phyloP scores from a whole-genome alignment of 2,113 vertebrate genomes.

The Seriola dumerili region DNA sequence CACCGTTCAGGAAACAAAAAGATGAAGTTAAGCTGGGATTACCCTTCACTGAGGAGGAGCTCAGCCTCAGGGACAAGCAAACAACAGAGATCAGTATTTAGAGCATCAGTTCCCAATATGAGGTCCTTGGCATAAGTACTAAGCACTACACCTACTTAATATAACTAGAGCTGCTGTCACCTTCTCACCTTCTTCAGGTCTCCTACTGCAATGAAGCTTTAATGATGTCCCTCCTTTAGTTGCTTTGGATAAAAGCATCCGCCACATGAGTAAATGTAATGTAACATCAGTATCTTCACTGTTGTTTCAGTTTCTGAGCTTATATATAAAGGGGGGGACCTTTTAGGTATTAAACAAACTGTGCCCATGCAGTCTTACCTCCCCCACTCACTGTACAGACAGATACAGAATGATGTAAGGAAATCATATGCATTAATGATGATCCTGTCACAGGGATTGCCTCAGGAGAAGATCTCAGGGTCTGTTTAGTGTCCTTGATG shows the following conservation, averaged over 20 bases:
- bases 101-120: background rate
- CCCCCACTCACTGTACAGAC: background rate
- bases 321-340: background rate
- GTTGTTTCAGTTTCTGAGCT: background rate
- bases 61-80: background rate
- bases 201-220: no score
- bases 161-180: no score
- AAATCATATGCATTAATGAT: background rate
- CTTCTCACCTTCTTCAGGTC: no score
- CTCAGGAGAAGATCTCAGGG: background rate
- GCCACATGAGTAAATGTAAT: no score
- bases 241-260: no score
- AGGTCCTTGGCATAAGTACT: background rate
- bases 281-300: background rate
- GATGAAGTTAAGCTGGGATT: background rate
- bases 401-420: background rate
- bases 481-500: background rate
- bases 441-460: background rate
- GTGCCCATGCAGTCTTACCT: background rate
- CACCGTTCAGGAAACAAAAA: background rate
- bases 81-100: background rate
- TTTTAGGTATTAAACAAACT: background rate
- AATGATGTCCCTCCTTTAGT: no score
- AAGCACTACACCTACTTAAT: no score
- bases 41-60: background rate